Conservation (phyloP, 2,888 invertebrate species). For the Limnephilus lunatus region DNA sequence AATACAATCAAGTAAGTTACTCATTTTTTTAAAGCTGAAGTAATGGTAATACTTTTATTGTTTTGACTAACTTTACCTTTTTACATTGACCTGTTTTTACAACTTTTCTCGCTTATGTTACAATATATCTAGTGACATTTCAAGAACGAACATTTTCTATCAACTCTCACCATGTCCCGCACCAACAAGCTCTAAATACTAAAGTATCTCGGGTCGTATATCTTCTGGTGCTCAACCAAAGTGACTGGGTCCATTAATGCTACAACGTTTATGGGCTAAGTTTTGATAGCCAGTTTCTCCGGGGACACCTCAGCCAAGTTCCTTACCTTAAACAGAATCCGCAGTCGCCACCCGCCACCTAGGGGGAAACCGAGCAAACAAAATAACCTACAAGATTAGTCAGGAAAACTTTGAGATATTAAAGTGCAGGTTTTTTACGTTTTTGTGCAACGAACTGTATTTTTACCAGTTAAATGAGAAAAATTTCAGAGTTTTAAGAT, state of each 20-base stretch:
- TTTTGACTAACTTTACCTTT: neutral
- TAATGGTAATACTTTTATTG: no score
- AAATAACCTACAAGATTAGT: conserved; percentile 14
- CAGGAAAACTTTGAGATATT: neutral
- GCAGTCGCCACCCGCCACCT: conserved; percentile 8
- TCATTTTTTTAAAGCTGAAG: no score
- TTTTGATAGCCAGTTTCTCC: conserved; percentile 42
- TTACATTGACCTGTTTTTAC: neutral
- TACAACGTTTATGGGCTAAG: conserved; percentile 50
- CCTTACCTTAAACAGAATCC: conserved; percentile 4
- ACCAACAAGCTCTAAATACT: neutral
- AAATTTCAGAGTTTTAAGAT: neutral
- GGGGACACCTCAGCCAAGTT: conserved; percentile 35
- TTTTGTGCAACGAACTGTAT: neutral
- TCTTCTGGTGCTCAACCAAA: conserved; percentile 23
- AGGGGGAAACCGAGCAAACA: conserved; percentile 13
- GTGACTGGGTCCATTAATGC: conserved; percentile 34
- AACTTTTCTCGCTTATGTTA: neutral
- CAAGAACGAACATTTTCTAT: neutral
- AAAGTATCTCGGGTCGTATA: neutral
- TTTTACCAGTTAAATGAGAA: neutral
- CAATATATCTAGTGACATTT: neutral
- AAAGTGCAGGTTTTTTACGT: neutral
- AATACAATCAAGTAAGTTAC: no score
- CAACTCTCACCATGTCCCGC: neutral